phyloP scores from a whole-genome alignment of 2,888 invertebrate species.

The Sphecodes monilicornis region DNA sequence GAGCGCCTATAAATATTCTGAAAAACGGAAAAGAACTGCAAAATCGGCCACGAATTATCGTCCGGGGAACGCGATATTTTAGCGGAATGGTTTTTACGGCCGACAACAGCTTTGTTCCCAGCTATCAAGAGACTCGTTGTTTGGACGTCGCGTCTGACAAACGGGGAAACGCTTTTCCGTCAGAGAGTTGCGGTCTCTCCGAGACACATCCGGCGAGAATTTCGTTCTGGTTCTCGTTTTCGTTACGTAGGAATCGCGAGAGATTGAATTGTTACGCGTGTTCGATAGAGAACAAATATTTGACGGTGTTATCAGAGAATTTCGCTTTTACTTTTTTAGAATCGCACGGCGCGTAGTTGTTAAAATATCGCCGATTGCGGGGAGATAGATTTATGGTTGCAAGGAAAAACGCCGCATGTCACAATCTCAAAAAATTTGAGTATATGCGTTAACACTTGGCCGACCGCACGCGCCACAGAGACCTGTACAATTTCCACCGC shows the following conservation, averaged over 20 bases:
- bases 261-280: background rate
- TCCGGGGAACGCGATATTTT: conserved; percentile 33
- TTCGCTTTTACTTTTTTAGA: background rate
- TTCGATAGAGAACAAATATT: background rate
- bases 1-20: conserved; percentile 12
- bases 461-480: too few relatives aligned
- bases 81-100: background rate
- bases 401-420: too few relatives aligned
- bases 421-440: too few relatives aligned
- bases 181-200: background rate
- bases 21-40: too few relatives aligned
- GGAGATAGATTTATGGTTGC: too few relatives aligned
- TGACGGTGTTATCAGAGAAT: background rate
- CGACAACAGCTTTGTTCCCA: conserved; percentile 21
- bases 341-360: too few relatives aligned
- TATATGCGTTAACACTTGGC: too few relatives aligned
- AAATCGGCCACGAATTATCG: background rate
- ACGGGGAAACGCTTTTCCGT: background rate
- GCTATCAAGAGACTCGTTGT: conserved; percentile 14
- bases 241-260: background rate
- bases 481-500: too few relatives aligned
- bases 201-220: background rate
- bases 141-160: background rate
- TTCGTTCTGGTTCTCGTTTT: background rate
- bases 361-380: too few relatives aligned